Percentiles rank a stretch among this genome's conserved stretches.
Evolutionary conservation across 1,140 invertebrate species (phyloP).

Genomic region (Drosophila neocordata): DNA sequence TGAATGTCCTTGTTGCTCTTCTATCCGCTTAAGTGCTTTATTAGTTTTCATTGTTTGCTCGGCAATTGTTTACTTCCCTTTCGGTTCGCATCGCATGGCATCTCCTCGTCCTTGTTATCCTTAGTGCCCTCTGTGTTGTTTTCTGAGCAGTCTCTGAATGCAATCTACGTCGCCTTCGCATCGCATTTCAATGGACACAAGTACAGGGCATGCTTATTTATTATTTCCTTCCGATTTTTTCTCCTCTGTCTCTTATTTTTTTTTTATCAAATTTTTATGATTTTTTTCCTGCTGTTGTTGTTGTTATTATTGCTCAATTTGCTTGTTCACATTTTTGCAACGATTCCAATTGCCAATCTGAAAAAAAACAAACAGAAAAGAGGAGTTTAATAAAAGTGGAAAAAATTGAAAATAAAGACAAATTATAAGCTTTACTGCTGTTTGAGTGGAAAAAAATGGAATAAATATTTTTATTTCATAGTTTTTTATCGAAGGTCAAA

Average conservation of each 20-base stretch:
- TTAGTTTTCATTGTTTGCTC: slow-evolving; percentile 76
- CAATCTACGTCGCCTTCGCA: slow-evolving; percentile 58
- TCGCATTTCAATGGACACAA: slow-evolving; percentile 51
- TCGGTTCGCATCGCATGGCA: slow-evolving; percentile 27
- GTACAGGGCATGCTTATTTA: slow-evolving; percentile 40
- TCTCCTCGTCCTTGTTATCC: slow-evolving; percentile 19
- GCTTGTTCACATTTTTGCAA: slow-evolving; percentile 43
- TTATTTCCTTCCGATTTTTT: slow-evolving; percentile 36
- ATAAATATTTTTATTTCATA: neutral
- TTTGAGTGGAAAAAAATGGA: slow-evolving; percentile 8
- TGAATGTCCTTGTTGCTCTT: slow-evolving; percentile 48
- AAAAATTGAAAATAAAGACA: slow-evolving; percentile 34
- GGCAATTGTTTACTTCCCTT: slow-evolving; percentile 44
- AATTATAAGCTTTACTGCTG: slow-evolving; percentile 26
- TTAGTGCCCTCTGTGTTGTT: slow-evolving; percentile 10
- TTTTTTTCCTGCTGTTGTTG: slow-evolving; percentile 9
- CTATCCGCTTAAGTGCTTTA: slow-evolving; percentile 73
- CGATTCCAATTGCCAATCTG: slow-evolving; percentile 64
- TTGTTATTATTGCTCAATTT: slow-evolving; percentile 32
- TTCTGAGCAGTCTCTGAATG: slow-evolving; percentile 44
- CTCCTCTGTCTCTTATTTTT: neutral
- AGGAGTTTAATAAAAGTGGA: slow-evolving; percentile 16
- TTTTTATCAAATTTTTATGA: slow-evolving; percentile 29
- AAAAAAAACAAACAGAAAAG: slow-evolving; percentile 34
- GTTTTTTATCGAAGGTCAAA: neutral